Conservation (phyloP, 1,140 invertebrate genomes). For the Bombus ignitus region DNA sequence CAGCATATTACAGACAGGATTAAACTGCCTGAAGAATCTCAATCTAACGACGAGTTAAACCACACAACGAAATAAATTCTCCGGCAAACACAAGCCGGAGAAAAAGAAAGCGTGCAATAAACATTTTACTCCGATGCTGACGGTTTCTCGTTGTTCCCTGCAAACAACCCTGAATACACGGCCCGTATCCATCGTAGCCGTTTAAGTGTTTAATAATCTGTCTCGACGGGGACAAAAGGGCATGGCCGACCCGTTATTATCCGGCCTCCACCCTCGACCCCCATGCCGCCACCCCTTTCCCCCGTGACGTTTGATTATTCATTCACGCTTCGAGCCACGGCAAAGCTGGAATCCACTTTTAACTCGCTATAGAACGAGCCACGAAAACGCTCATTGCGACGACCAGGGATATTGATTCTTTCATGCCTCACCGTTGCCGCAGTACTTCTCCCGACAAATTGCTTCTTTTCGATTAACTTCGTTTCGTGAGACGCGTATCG, state of each 20-base stretch:
- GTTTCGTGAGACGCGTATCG: constrained; percentile 52
- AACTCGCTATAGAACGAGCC: background rate
- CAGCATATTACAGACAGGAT: background rate
- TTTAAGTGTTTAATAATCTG: constrained; percentile 48
- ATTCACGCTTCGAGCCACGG: constrained; percentile 35
- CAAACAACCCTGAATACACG: constrained; percentile 19
- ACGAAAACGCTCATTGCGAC: constrained; percentile 22
- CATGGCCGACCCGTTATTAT: constrained; percentile 19
- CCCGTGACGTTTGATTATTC: constrained; percentile 39
- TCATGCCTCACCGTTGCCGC: constrained; percentile 16
- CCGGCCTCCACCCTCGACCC: background rate
- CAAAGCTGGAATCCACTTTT: constrained; percentile 29
- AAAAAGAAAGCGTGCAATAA: background rate
- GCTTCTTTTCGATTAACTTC: constrained; percentile 64
- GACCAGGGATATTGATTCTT: constrained; percentile 50
- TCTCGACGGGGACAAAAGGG: constrained; percentile 42
- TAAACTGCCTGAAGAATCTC: background rate
- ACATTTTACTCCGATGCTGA: constrained; percentile 9
- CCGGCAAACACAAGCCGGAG: background rate
- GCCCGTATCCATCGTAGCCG: constrained; percentile 13
- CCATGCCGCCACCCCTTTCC: background rate
- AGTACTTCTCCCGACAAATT: constrained; percentile 54
- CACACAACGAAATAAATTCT: background rate
- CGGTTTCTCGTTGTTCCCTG: background rate
- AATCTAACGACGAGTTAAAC: background rate